Base-by-base conservation (phyloP, 2,888 invertebrate genomes). In the Ephialtes manifestator region DNA sequence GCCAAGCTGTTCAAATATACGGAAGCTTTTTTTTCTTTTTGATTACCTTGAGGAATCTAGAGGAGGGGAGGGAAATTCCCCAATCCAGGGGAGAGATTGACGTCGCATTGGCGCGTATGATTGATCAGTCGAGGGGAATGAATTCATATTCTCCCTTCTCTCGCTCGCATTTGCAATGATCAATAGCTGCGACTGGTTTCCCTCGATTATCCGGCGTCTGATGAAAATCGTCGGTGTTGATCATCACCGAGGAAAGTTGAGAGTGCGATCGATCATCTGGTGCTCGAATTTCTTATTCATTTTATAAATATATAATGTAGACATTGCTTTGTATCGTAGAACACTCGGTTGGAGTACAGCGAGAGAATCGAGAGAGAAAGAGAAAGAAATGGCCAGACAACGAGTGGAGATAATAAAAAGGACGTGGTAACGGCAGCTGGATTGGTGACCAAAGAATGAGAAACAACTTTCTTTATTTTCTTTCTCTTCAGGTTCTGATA, bases 41-140 rank as follows among this genome's bases (percentile, higher is more conserved):
- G 48, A 53, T 58, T 76, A 76, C 63, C 65, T 81, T 51, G 24
- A 55, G 58, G 60, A 46, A 83, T 83, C 71, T 15, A n/a, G n/a
- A n/a, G n/a, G n/a, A n/a, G 60, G 4, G 24, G 46, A 15, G 28
- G 55, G 55, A n/a, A 72, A 39, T 2, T 79, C 46, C 74, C 51
- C 60, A 71, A 85, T 77, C 77, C 15, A 48, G 43, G 68, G 82
- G 80, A 74, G 24, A 83, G 80, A 87, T 77, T 63, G 84, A 83
- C 80, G 70, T 48, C 51, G 78, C 75, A 48, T 76, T 63, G 70
- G 39, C 63, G 72, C 46, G 65, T 83, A 81, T 88, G 88, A 88
- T 88, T 83, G 87, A 88, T 88, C 81, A 84, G 84, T 85, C 80
- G 72, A 72, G 72, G 83, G 76, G 78, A 72, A 75, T 83, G 78